Evolutionary conservation across 2,113 vertebrate genomes (phyloP).

Genomic region (Phalacrocorax carbo): DNA sequence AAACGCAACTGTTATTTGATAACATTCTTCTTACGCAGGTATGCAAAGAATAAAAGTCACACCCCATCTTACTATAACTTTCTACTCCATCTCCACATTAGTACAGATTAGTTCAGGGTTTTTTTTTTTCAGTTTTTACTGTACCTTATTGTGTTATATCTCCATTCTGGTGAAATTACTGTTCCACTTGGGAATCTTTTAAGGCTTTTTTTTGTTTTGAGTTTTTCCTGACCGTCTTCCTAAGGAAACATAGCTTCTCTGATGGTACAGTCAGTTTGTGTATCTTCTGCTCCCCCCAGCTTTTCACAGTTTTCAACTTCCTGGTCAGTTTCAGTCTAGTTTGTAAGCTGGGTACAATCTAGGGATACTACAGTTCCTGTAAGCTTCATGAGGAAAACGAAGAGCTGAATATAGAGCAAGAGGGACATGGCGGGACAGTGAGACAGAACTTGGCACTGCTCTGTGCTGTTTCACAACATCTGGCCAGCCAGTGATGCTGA

Average conservation of each 20-base stretch:
- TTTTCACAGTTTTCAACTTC: not conserved
- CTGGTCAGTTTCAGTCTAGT: not conserved
- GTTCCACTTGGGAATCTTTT: not conserved
- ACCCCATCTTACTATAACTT: not conserved
- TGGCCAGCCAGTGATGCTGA: not conserved
- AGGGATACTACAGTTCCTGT: not conserved
- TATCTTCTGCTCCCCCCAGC: not conserved
- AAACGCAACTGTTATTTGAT: constrained; percentile 84
- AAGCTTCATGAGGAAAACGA: not conserved
- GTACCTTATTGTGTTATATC: not conserved
- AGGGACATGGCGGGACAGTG: not conserved
- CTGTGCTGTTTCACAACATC: not conserved
- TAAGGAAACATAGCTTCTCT: not conserved
- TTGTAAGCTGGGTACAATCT: not conserved
- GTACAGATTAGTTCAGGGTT: not conserved
- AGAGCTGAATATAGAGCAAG: not conserved
- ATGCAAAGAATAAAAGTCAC: not conserved
- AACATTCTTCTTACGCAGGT: constrained; percentile 88
- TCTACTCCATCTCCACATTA: not conserved
- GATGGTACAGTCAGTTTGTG: not conserved
- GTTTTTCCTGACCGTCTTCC: not conserved
- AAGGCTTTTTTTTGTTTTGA: not conserved
- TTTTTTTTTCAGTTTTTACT: not conserved
- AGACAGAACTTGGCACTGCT: not conserved
- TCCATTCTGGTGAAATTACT: not conserved